These are phyloP conservation scores for Oxyteleia sp. DNA, from an alignment of 2,888 invertebrate genomes.

Conservation along the genomic window DNA sequence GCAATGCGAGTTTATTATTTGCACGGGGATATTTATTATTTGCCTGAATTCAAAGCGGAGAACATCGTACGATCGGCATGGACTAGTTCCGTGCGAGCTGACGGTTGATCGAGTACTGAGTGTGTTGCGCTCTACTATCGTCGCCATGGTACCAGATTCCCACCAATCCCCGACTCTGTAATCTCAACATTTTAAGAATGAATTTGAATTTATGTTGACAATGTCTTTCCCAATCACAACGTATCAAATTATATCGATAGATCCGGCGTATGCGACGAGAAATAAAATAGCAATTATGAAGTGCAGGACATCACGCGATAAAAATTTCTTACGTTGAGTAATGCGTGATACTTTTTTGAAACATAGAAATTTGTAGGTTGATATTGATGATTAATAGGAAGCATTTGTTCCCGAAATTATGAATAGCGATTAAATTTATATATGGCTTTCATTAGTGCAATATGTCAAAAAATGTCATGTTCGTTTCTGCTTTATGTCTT, in stretches of 20 bases:
- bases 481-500: too few relatives aligned
- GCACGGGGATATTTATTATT: too few relatives aligned
- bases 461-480: too few relatives aligned
- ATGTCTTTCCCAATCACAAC: conserved; percentile 34
- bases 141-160: conserved; percentile 56
- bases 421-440: conserved; percentile 47
- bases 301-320: not conserved
- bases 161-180: conserved; percentile 46
- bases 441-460: conserved; percentile 52
- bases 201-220: conserved; percentile 49
- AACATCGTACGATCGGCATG: conserved; percentile 54
- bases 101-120: conserved; percentile 72
- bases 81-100: conserved; percentile 64
- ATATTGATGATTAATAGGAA: conserved; percentile 36
- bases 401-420: conserved; percentile 45
- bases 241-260: conserved; percentile 7
- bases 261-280: not conserved
- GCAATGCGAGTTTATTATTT: too few relatives aligned
- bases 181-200: conserved; percentile 49
- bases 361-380: not conserved
- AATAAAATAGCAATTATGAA: conserved; percentile 36
- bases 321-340: conserved; percentile 17
- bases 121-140: conserved; percentile 60
- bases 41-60: too few relatives aligned
- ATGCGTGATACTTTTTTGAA: conserved; percentile 1